phyloP scores from a whole-genome alignment of 2,888 invertebrate species.

The Bellardia pandia region DNA sequence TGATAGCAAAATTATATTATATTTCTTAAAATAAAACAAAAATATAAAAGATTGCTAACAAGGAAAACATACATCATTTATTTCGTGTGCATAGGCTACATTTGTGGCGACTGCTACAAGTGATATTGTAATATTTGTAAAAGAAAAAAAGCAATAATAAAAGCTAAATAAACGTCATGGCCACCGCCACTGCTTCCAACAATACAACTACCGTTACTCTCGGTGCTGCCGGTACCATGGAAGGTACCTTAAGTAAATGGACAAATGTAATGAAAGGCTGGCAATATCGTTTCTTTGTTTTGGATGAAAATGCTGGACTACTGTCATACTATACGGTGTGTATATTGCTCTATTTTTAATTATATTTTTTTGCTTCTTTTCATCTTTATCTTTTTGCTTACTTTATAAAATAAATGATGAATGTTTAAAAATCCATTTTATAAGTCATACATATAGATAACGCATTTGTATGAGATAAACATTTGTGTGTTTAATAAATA shows the following conservation, averaged over 20 bases:
- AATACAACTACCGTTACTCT: constrained; percentile 33
- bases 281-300: constrained; percentile 99
- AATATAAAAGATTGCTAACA: background rate
- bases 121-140: background rate
- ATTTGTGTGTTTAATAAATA: background rate
- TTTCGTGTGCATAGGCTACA: constrained; percentile 1
- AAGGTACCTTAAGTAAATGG: constrained; percentile 84
- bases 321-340: constrained; percentile 99
- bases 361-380: background rate
- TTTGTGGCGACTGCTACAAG: constrained; percentile 15
- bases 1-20: constrained; percentile 55
- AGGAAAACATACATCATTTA: background rate
- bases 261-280: constrained; percentile 89
- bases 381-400: background rate
- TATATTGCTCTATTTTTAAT: constrained; percentile 74
- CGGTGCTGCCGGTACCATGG: constrained; percentile 77
- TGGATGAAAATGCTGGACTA: constrained; percentile 97
- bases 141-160: background rate
- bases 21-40: constrained; percentile 41
- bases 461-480: background rate
- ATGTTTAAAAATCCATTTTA: background rate
- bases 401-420: background rate
- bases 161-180: constrained; percentile 40
- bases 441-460: constrained; percentile 19
- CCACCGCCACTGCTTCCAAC: constrained; percentile 41